Base-by-base conservation (phyloP, 2,888 invertebrate genomes). In the Drosophila meridiana region DNA sequence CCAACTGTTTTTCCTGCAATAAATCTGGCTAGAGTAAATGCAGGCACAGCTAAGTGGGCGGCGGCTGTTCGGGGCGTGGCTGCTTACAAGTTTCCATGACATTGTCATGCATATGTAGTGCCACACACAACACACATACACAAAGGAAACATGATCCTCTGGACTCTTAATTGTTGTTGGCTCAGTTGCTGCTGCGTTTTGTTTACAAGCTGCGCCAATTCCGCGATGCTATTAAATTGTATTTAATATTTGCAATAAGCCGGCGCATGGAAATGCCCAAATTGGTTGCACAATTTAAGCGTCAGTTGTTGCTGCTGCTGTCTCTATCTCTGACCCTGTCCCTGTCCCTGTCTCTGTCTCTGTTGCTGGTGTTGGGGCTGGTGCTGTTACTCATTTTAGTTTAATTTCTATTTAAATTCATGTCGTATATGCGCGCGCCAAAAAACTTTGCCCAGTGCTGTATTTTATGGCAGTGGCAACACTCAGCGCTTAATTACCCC, bases 361-460 rank as follows among this genome's bases (percentile, higher is more conserved):
- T 40, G 40, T 13, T 32, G 68, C 69, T 68, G 70, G 53, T 61
- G 65, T 9, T 61, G 48, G 36, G 68, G 66, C 56, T 65, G 55
- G 36, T 70, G 66, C 56, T 67, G 55, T 56, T 58, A 69, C 89
- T 87, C 87, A 89, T 90, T 87, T 87, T 82, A 90, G 78, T 90
- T 87, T 87, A 87, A 87, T 87, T 87, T 76, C 87, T 87, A 87
- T 87, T 90, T 87, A 87, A 90, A 87, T 87, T 87, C 87, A 87
- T 90, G 79, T 81, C 79, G 78, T 88, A 81, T 81, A 89, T 76
- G 63, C 78, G 48, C 48, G 43, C 72, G 65, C 63, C 32, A 48
- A 76, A 87, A 55, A 87, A 78, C 78, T 87, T 87, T 61, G 60
- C 75, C 67, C 70, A 67, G 58, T 64, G 61, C 70, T 66, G 68